These are phyloP conservation scores for Caenorhabditis wallacei DNA, from an alignment of 2,888 invertebrate species.

Conservation along the genomic window DNA sequence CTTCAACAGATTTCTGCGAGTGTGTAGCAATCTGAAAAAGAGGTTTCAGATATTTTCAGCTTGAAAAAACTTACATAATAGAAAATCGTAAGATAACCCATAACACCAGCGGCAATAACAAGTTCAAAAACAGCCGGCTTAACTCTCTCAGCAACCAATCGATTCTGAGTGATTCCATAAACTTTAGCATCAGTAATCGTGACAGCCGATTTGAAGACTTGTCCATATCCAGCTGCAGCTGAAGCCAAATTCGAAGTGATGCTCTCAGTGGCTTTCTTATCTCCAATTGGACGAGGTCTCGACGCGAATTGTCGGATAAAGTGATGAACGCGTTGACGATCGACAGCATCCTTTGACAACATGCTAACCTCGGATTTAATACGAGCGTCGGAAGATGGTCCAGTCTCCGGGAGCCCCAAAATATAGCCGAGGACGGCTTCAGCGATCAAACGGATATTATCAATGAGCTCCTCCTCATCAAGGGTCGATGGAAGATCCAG, in stretches of 20 bases:
- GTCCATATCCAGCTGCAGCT: slow-evolving; percentile 58
- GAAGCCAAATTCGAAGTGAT: slow-evolving; percentile 69
- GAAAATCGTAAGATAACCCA: slow-evolving; percentile 90
- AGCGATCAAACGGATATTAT: slow-evolving; percentile 86
- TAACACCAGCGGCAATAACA: slow-evolving; percentile 91
- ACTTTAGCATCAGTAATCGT: slow-evolving; percentile 64
- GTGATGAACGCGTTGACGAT: slow-evolving; percentile 67
- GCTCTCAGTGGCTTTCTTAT: slow-evolving; percentile 66
- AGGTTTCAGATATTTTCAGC: neutral
- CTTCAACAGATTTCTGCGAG: slow-evolving; percentile 67
- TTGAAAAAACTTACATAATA: slow-evolving; percentile 47
- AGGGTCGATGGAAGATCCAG: slow-evolving; percentile 83
- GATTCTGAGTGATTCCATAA: slow-evolving; percentile 63
- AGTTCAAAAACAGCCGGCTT: slow-evolving; percentile 99
- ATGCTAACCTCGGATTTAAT: slow-evolving; percentile 71
- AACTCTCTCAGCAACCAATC: slow-evolving; percentile 69
- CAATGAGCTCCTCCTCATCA: slow-evolving; percentile 79
- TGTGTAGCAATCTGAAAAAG: slow-evolving; percentile 51
- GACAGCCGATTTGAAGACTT: slow-evolving; percentile 61
- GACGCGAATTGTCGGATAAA: slow-evolving; percentile 72
- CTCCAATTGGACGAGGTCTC: slow-evolving; percentile 70
- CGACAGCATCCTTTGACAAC: slow-evolving; percentile 71
- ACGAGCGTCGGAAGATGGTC: slow-evolving; percentile 65
- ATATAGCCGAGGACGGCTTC: slow-evolving; percentile 89
- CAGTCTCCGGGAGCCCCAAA: slow-evolving; percentile 84